Evolutionary conservation across 2,797 vertebrate species (phyloP).

Genomic region (Miichthys miiuy): DNA sequence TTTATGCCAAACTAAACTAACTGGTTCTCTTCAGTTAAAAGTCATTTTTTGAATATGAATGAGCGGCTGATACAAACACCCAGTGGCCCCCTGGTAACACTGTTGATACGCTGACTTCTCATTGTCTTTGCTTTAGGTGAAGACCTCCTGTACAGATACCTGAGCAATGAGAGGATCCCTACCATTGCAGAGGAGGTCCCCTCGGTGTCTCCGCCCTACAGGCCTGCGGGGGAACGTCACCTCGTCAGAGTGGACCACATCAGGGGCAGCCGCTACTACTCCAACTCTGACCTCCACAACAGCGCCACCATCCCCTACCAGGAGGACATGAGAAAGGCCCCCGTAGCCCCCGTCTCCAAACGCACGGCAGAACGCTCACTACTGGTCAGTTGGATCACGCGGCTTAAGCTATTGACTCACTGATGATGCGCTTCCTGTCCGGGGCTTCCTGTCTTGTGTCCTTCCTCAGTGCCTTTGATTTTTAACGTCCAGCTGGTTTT

Average conservation of each 20-base stretch:
- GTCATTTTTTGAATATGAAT: too few species aligned
- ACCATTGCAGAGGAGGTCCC: constrained; percentile 91
- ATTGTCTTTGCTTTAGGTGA: constrained; percentile 81
- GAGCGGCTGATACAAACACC: neutral
- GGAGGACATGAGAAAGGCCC: constrained; percentile 89
- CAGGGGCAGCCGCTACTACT: constrained; percentile 89
- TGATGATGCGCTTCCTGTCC: constrained; percentile 85
- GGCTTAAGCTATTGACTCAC: constrained; percentile 95
- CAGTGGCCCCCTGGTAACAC: too few species aligned
- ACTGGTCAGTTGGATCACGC: constrained; percentile 94
- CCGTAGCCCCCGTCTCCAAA: constrained; percentile 82
- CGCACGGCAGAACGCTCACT: constrained; percentile 90
- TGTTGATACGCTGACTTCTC: neutral
- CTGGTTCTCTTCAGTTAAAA: too few species aligned
- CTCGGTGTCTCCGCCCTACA: constrained; percentile 78
- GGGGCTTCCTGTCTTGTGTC: constrained; percentile 76
- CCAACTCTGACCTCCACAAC: constrained; percentile 91
- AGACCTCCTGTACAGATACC: constrained; percentile 92
- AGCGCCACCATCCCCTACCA: constrained; percentile 94
- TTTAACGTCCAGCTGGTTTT: constrained; percentile 72
- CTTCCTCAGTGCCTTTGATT: constrained; percentile 87
- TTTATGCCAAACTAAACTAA: too few species aligned
- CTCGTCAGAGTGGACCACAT: constrained; percentile 90
- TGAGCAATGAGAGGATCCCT: constrained; percentile 94
- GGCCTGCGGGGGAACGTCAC: constrained; percentile 85